Base-by-base conservation (phyloP, 2,113 vertebrate species). In the Barnardius zonarius region DNA sequence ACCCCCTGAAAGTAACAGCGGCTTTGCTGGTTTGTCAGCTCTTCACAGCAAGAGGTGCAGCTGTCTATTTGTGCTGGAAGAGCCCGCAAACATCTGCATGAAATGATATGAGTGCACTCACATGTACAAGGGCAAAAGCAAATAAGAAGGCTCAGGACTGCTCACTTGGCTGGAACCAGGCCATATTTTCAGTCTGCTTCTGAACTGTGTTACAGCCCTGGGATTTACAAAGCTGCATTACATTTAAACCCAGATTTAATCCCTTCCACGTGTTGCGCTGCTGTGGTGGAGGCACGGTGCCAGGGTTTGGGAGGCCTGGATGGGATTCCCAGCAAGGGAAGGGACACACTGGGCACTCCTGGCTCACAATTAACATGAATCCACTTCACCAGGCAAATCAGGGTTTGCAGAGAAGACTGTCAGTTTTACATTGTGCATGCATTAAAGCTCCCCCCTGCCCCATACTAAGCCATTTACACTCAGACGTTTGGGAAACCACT, bases 31-130 rank as follows among this genome's bases (percentile, higher is more conserved):
- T 52, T 66, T 72, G 31, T 46, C 57, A 20, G 10, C 17, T 55
- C 48, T 54, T 35, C 59, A 39, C 44, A 80, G 70, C 67, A 52
- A 73, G 31, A 82, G n/a, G 59, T 4, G 2, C 5, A 3, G 37
- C 44, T 62, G 41, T 35, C 25, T 0, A 0, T 86, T 62, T 0
- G 1, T 0, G 0, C 82, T 43, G 13, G 30, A 39, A 57, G 75
- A 80, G 28, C 54, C 75, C 39, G 11, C 59, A n/a, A 67, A 78
- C 0, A 1, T 28, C 48, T 41, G 48, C 1, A 0, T 18, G 62
- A 61, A 70, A 4, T 18, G 17, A 33, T 39, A 67, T 0, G 25
- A 64, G 28, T 17, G 41, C 35, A 3, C 43, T 84, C 81, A 72
- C 10, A 6, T 1, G 37, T 57, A 43, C 28, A 16, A 41, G 41